A percentile compares a stretch with the other conserved stretches of the same genome.
phyloP scores from a whole-genome alignment of 2,888 invertebrate species.

The Nomada ruficornis region DNA sequence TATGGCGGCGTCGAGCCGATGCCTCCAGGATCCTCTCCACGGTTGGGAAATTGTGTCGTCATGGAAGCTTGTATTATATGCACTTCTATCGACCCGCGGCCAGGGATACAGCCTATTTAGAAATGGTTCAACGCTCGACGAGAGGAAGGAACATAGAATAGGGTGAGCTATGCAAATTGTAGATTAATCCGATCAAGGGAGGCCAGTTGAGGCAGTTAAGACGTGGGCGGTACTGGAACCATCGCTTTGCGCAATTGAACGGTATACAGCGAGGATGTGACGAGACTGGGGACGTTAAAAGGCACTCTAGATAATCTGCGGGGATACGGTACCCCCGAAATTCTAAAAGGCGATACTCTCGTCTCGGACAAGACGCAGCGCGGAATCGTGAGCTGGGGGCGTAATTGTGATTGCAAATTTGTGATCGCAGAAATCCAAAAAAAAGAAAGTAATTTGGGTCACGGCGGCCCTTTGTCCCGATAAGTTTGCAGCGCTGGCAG shows the following conservation, averaged over 20 bases:
- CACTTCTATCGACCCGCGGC: neutral
- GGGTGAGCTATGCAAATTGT: slow-evolving; percentile 45
- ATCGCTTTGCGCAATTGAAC: slow-evolving; percentile 42
- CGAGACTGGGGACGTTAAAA: slow-evolving; percentile 23
- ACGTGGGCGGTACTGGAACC: slow-evolving; percentile 35
- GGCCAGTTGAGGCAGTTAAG: slow-evolving; percentile 41
- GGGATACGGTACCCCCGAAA: too few relatives aligned
- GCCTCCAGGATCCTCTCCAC: neutral
- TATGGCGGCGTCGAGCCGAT: slow-evolving; percentile 11
- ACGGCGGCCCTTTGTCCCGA: slow-evolving; percentile 75
- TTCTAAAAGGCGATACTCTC: neutral
- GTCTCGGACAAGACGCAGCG: too few relatives aligned
- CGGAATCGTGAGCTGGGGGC: too few relatives aligned
- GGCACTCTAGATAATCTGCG: too few relatives aligned
- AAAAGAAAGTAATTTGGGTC: slow-evolving; percentile 73
- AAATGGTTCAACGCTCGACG: slow-evolving; percentile 12
- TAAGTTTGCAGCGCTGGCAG: slow-evolving; percentile 70
- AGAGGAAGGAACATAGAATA: slow-evolving; percentile 24
- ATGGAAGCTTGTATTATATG: neutral
- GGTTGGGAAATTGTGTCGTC: neutral
- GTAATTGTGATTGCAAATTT: neutral
- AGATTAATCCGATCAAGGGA: slow-evolving; percentile 45
- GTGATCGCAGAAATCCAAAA: neutral
- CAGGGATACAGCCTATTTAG: neutral
- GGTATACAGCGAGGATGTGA: slow-evolving; percentile 32